Base-by-base conservation (phyloP, 2,797 vertebrate genomes). In the Rhinella marina region DNA sequence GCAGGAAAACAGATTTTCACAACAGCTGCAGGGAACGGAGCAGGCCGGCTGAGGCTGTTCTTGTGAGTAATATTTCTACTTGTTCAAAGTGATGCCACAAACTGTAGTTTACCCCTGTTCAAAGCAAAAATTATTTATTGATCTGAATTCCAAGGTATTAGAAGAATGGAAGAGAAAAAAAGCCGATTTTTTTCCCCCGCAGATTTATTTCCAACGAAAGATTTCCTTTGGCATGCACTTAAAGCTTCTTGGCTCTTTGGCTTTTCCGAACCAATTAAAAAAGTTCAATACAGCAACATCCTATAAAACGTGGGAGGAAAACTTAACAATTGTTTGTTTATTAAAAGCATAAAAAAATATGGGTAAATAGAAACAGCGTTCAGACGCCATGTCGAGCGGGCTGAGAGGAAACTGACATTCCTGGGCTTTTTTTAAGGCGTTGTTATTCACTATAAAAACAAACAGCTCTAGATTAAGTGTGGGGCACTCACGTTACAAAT, bases 401-500 rank as follows among this genome's bases (percentile, higher is more conserved):
- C 91, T 91, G 92, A 92, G 91, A 82, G 88, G n/a, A 59, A 82
- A 90, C 52, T 78, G 85, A 83, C 59, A 90, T 90, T 86, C 87
- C 87, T 92, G 91, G 91, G 91, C 89, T 83, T 88, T 85, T 85
- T 92, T 93, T 92, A 94, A 93, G 86, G 64, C 73, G 66, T 90
- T 92, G 89, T 89, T 91, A 76, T 90, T 93, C 91, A 91, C 88
- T 92, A 90, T 84, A 92, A 93, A 95, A 93, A 48, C 91, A 94
- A 94, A 94, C 80, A 76, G 90, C 52, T 78, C 81, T 88, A 91
- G 90, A 93, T 94, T 93, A 94, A 94, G 92, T 94, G 92, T 88
- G 85, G 93, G 94, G 93, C 93, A 94, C 92, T 96, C 92, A 91
- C 92, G 91, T 95, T 96, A 95, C 94, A 94, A 94, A 93, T 93